Evolutionary conservation across 2,113 vertebrate genomes (phyloP), one percentile per base, ranked within the genome.

Genomic region (Stegostoma tigrinum): DNA sequence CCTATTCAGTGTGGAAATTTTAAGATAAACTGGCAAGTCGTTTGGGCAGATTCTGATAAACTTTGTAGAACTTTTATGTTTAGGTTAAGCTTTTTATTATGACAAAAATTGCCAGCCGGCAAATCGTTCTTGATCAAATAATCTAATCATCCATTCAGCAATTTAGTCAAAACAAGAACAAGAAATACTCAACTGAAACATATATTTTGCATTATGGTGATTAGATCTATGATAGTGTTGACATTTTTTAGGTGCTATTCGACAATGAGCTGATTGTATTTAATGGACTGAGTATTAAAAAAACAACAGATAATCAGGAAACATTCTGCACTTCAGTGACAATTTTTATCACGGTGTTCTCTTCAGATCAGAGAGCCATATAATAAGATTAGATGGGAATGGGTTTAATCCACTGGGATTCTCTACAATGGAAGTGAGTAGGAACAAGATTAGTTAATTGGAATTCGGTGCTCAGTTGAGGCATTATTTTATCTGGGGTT

Each of bases 161-260:
- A 93, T 66, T 66, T 66, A 93, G 61, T 93, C 3, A 5, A 93
- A 93, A 66, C 34, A 83, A 83, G 78, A 89, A 61, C 86, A 70
- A 72, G 94, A 95, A 95, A 95, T 68, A 52, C 68, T 95, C 94
- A 70, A 45, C 67, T 45, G 52, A 95, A 72, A 95, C 94, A 95
- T 95, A 24, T 61, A 72, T 95, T 95, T 95, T 27, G 68, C 42
- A 70, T 75, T 95, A 52, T 24, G 52, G 68, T 95, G 68, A 72
- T 75, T 72, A 72, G 42, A 21, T 95, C 52, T 72, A 24, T 45
- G 42, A 75, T 30, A 30, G 45, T 52, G 67, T 42, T 95, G 68
- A 95, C 72, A 42, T 15, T 95, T 72, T 8, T 72, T 38, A 17
- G 66, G 94, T 95, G 94, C 70, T 72, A 75, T 30, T 75, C 52